Evolutionary conservation across 1,140 invertebrate genomes (phyloP).

Genomic region (Papilio polytes): DNA sequence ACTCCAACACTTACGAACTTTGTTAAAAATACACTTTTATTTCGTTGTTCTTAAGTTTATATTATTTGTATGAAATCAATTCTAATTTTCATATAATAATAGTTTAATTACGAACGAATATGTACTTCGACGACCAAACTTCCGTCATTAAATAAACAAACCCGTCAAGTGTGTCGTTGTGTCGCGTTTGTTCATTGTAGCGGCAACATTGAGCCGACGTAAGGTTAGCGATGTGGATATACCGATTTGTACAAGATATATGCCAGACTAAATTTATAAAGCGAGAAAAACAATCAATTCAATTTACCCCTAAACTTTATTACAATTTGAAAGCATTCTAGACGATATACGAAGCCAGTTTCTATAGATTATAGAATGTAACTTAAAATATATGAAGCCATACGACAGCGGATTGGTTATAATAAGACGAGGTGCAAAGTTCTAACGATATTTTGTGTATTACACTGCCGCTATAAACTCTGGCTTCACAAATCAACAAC

Average conservation of each 20-base stretch:
- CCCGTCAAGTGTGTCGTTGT: not conserved
- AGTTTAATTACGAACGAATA: not conserved
- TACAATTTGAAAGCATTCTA: not conserved
- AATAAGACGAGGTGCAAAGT: not conserved
- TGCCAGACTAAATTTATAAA: not conserved
- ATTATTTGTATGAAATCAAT: not conserved
- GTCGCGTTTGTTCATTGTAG: not conserved
- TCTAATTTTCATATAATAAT: not conserved
- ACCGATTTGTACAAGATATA: not conserved
- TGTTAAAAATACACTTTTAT: not conserved
- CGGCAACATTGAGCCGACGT: not conserved
- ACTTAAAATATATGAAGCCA: not conserved
- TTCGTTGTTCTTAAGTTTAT: not conserved
- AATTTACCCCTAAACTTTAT: not conserved
- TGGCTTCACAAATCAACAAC: constrained; percentile 3
- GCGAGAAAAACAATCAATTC: not conserved
- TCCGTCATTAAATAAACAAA: constrained; percentile 1
- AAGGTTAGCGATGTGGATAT: not conserved
- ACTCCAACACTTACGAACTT: not conserved
- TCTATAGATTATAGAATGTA: not conserved
- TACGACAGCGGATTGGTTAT: not conserved
- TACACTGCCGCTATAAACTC: not conserved
- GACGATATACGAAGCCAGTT: not conserved
- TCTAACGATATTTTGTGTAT: not conserved
- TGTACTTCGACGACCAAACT: not conserved